Evolutionary conservation across 2,113 vertebrate species (phyloP).

Genomic region (Pungitius pungitius): DNA sequence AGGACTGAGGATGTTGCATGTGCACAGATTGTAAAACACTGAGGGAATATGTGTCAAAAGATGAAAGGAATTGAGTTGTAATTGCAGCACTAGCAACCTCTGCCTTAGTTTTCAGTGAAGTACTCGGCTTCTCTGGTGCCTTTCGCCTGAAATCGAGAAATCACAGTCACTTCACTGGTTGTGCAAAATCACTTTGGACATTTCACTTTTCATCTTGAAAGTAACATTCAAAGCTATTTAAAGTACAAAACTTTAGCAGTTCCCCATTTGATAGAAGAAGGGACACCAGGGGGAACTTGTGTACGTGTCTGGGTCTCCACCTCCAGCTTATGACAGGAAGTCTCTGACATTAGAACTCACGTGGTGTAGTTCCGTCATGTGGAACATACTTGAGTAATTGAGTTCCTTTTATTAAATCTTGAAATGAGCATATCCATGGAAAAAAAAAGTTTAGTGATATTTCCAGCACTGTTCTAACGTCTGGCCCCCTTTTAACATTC

Average conservation of each 20-base stretch:
- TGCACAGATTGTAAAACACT: too few species aligned
- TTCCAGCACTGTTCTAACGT: not conserved
- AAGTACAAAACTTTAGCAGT: constrained; percentile 28
- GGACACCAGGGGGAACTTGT: constrained; percentile 6
- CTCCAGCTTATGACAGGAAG: constrained; percentile 28
- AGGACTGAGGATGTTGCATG: too few species aligned
- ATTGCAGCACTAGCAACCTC: not conserved
- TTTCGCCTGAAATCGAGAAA: constrained; percentile 14
- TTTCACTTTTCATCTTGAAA: constrained; percentile 14
- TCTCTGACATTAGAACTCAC: not conserved
- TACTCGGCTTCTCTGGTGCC: not conserved
- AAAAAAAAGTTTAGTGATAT: not conserved
- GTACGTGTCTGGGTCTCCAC: not conserved
- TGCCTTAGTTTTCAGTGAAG: not conserved
- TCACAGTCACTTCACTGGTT: constrained; percentile 17
- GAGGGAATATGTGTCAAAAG: too few species aligned
- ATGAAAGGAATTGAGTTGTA: not conserved
- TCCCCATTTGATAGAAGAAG: constrained; percentile 43
- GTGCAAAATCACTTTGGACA: constrained; percentile 17
- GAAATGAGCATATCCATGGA: not conserved
- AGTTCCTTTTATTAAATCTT: not conserved
- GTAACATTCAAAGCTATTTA: constrained; percentile 29
- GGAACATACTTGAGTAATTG: not conserved
- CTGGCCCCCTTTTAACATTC: constrained; percentile 33
- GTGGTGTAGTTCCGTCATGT: constrained; percentile 11